Conservation (phyloP, 2,113 vertebrate genomes). For the Rhodinocichla rosea region DNA sequence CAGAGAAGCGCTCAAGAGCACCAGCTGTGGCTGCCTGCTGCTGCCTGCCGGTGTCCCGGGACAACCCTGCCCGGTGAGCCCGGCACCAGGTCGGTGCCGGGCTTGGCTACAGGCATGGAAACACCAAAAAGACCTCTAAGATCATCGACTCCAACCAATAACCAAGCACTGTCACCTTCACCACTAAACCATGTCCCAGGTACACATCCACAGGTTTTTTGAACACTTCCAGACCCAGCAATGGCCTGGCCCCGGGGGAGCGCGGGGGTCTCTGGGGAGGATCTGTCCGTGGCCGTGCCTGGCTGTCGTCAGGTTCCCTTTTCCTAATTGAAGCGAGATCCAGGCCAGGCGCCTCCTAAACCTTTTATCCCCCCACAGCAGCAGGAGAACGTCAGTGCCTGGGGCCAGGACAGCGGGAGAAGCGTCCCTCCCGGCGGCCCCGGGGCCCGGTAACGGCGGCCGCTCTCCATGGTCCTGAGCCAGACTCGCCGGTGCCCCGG, state of each 20-base stretch:
- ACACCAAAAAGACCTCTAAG: neutral
- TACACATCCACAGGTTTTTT: neutral
- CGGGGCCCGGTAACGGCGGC: constrained; percentile 2
- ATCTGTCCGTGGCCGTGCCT: neutral
- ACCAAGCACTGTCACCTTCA: neutral
- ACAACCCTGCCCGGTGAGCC: neutral
- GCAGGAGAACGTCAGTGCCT: neutral
- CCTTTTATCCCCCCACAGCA: neutral
- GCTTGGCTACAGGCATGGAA: neutral
- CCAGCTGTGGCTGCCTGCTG: neutral
- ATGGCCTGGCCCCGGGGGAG: neutral
- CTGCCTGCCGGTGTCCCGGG: neutral
- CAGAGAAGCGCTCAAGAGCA: neutral
- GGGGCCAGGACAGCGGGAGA: neutral
- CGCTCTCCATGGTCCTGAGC: constrained; percentile 45
- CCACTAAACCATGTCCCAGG: too few species aligned
- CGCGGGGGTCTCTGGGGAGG: neutral
- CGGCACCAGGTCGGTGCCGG: rapidly evolving
- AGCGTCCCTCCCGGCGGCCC: neutral
- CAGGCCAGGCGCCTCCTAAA: neutral
- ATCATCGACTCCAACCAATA: neutral
- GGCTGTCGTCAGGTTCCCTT: neutral
- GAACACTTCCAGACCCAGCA: neutral
- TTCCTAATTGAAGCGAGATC: neutral
- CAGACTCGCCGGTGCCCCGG: neutral